Evolutionary conservation across 2,888 invertebrate genomes (phyloP).

Genomic region (Balanococcus diminutus): DNA sequence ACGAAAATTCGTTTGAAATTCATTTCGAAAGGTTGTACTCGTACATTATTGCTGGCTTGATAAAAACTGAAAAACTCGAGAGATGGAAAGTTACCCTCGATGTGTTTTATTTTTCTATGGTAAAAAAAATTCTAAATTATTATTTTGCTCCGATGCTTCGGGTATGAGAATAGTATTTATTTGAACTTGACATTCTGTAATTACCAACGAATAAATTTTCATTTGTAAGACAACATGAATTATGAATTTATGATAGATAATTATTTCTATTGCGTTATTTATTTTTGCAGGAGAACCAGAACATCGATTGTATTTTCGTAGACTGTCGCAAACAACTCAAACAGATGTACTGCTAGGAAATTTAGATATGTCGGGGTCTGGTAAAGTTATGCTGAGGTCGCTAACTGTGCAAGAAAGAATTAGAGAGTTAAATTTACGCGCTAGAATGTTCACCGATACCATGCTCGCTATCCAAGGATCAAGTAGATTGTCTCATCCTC

Average conservation of each 20-base stretch:
- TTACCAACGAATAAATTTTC: not conserved
- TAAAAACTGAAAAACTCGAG: not conserved
- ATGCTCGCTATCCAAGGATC: conserved; percentile 62
- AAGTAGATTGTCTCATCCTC: conserved; percentile 59
- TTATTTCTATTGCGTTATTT: not conserved
- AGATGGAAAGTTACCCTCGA: not conserved
- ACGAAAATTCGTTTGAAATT: conserved; percentile 10
- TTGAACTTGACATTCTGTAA: not conserved
- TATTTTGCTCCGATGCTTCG: not conserved
- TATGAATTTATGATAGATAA: not conserved
- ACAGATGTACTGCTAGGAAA: conserved; percentile 63
- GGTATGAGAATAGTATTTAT: not conserved
- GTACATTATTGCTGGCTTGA: not conserved
- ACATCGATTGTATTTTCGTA: conserved; percentile 62
- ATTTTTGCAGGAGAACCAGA: conserved; percentile 59
- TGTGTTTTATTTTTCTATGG: not conserved
- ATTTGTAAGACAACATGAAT: not conserved
- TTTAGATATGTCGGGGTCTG: conserved; percentile 61
- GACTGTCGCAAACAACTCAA: conserved; percentile 63
- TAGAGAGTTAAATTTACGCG: conserved; percentile 63
- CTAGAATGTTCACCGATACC: conserved; percentile 64
- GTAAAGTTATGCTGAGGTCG: conserved; percentile 62
- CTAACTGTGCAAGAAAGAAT: conserved; percentile 63
- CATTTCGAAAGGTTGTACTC: not conserved
- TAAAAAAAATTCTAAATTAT: not conserved